Conservation (phyloP, 1,140 invertebrate genomes). For the Cydia amplana region DNA sequence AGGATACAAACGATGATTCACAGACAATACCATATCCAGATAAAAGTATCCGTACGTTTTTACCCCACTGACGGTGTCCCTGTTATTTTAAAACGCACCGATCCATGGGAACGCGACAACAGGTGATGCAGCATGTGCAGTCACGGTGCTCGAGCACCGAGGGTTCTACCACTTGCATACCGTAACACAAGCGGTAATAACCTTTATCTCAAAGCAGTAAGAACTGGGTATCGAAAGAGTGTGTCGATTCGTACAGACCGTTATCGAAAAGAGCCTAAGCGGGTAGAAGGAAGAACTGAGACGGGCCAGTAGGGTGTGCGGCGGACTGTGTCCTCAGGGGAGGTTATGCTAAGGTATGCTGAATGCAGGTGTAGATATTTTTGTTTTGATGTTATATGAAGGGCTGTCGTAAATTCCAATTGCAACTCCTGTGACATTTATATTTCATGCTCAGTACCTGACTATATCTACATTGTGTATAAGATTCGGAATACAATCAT, state of each 20-base stretch:
- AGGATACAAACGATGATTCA: conserved; percentile 1
- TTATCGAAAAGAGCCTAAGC: background rate
- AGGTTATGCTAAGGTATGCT: conserved; percentile 14
- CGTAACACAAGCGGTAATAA: background rate
- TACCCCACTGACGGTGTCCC: conserved; percentile 34
- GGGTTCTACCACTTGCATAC: conserved; percentile 30
- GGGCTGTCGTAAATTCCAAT: background rate
- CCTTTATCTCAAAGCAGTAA: background rate
- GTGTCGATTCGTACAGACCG: background rate
- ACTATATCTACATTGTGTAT: too few relatives aligned
- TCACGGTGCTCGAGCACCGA: conserved; percentile 60
- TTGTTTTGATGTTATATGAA: background rate
- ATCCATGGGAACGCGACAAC: conserved; percentile 64
- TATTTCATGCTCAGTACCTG: background rate
- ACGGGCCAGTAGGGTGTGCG: conserved; percentile 56
- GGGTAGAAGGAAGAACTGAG: conserved; percentile 10
- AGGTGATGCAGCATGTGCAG: conserved; percentile 70
- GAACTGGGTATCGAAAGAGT: background rate
- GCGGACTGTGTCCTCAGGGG: conserved; percentile 57
- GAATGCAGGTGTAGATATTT: conserved; percentile 8
- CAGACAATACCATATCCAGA: conserved; percentile 31
- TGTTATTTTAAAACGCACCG: conserved; percentile 38
- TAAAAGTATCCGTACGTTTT: conserved; percentile 36
- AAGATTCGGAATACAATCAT: background rate
- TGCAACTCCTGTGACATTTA: background rate